Evolutionary conservation across 2,888 invertebrate genomes (phyloP).

Genomic region (Nymphalis c-album): DNA sequence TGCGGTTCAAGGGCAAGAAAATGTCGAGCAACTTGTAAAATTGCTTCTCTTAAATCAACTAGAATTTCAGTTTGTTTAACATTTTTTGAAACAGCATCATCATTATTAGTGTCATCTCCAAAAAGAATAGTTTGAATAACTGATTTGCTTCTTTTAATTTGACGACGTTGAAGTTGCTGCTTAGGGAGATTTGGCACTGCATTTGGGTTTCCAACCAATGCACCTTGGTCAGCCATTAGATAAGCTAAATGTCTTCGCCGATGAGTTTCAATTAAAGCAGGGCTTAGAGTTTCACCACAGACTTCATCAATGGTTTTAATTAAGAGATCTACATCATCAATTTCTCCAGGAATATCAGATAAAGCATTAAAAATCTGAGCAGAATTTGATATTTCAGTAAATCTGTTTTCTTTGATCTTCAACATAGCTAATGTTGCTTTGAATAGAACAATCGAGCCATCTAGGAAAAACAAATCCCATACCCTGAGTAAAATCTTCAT

Average conservation of each 20-base stretch:
- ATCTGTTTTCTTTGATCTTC: slow-evolving; percentile 88
- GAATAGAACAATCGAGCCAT: slow-evolving; percentile 96
- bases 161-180: slow-evolving; percentile 92
- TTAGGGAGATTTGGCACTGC: slow-evolving; percentile 95
- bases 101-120: slow-evolving; percentile 88
- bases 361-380: slow-evolving; percentile 99
- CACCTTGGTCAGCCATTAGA: slow-evolving; percentile 98
- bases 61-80: slow-evolving; percentile 98
- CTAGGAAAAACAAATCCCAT: slow-evolving; percentile 98
- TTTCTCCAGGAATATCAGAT: slow-evolving; percentile 96
- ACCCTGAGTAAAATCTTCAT: slow-evolving; percentile 95
- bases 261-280: slow-evolving; percentile 93
- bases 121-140: slow-evolving; percentile 93
- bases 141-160: slow-evolving; percentile 94
- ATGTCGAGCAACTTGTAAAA: slow-evolving; percentile 94
- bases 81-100: slow-evolving; percentile 96
- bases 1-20: slow-evolving; percentile 96
- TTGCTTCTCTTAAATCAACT: slow-evolving; percentile 98
- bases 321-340: slow-evolving; percentile 94
- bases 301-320: slow-evolving; percentile 86
- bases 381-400: slow-evolving; percentile 94
- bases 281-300: slow-evolving; percentile 90
- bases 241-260: slow-evolving; percentile 95
- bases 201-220: slow-evolving; percentile 94
- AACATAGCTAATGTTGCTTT: slow-evolving; percentile 97